Evolutionary conservation across 2,797 vertebrate genomes (phyloP).

Genomic region (Sylvia borin): DNA sequence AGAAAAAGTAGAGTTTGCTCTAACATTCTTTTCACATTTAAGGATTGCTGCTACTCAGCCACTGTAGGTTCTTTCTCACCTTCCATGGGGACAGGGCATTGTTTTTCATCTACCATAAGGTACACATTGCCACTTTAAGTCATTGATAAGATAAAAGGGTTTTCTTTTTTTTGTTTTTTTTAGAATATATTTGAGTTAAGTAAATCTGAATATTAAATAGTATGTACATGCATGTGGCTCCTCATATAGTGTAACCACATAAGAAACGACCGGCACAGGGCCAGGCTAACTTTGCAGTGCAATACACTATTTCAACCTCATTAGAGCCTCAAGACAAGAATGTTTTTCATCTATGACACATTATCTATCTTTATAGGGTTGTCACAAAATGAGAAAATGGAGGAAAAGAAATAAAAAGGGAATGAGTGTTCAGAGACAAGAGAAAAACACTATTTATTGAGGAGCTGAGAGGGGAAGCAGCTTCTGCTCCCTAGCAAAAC

Average conservation of each 20-base stretch:
- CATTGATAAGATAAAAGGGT: background rate
- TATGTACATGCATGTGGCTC: background rate
- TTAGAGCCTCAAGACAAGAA: background rate
- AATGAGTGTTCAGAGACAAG: background rate
- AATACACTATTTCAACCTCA: background rate
- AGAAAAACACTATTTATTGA: background rate
- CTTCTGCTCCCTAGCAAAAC: background rate
- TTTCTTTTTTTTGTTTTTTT: background rate
- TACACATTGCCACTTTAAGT: background rate
- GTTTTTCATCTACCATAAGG: background rate
- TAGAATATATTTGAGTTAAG: background rate
- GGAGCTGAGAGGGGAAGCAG: background rate
- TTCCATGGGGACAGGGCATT: background rate
- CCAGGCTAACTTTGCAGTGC: no score
- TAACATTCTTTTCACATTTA: background rate
- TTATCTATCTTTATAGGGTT: background rate
- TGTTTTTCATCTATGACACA: background rate
- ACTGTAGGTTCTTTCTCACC: background rate
- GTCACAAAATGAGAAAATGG: background rate
- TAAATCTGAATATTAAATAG: background rate
- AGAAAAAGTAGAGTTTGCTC: background rate
- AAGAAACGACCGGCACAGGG: accelerated
- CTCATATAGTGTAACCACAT: background rate
- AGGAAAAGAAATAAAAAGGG: background rate
- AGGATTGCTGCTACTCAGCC: background rate